phyloP scores from a whole-genome alignment of 2,113 vertebrate genomes.

The Lasiurus cinereus region DNA sequence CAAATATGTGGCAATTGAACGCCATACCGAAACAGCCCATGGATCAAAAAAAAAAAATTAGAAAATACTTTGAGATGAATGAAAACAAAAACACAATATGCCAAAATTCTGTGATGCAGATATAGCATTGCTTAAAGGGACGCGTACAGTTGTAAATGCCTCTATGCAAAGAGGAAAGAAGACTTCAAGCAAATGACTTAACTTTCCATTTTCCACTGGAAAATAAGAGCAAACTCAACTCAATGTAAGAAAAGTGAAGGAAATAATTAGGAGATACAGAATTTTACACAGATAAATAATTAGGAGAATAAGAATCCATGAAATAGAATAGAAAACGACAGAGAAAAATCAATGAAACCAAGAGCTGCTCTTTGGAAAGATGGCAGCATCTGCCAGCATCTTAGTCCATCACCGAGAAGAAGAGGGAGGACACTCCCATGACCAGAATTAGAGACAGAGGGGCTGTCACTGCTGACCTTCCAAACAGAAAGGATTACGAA shows the following conservation, averaged over 20 bases:
- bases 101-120: background rate
- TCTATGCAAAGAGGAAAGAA: background rate
- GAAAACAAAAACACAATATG: background rate
- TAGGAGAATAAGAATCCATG: background rate
- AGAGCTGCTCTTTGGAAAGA: background rate
- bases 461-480: background rate
- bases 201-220: background rate
- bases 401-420: background rate
- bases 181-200: background rate
- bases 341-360: background rate
- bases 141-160: background rate
- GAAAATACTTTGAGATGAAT: background rate
- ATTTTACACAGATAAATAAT: background rate
- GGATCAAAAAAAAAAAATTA: background rate
- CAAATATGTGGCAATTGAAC: background rate
- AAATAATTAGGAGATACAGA: background rate
- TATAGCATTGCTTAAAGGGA: background rate
- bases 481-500: background rate
- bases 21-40: background rate
- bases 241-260: background rate
- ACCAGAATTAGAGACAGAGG: background rate
- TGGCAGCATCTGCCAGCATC: background rate
- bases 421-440: background rate
- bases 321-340: background rate
- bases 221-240: conserved; percentile 9